Evolutionary conservation across 2,888 invertebrate species (phyloP), one percentile per base, ranked within the genome.

Genomic region (Ochropacha duplaris): DNA sequence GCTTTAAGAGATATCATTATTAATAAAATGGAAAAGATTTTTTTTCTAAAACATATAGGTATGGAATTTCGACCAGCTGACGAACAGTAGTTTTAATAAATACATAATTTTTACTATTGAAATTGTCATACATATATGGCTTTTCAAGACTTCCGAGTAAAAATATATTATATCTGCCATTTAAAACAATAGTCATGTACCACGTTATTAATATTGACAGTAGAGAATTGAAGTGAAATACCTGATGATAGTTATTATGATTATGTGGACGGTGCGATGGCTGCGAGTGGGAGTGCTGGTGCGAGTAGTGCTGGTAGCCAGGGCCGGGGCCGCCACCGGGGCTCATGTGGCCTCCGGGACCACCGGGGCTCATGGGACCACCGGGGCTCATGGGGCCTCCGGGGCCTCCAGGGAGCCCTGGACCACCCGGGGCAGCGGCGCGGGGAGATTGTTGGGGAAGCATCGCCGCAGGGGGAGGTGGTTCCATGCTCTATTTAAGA

Each of bases 251-350:
- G 61, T 62, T 69, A 59, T 71, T 70, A 62, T 72, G 74, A 31
- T 65, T 71, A 54, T 77, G 83, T 14, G 81, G 74, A 24, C 84
- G 75, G 64, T 87, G 87, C 58, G 82, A 64, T 57, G 88, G 90
- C 66, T 90, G 90, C 57, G 90, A 90, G 69, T 84, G 81, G 8
- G 91, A 88, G 79, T 92, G 92, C 52, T 91, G 85, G 83, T 92
- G 92, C 62, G 88, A 83, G 78, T 90, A 89, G 72, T 86, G 86
- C 57, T 19, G 31, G 31, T 52, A 52, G 19, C 70, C 68, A 28
- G 68, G 63, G 59, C 68, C 65, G 69, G 82, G 61, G 22, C 64
- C 59, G n/a, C 36, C 19, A 11, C 44, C 44, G 44, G 44, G 44
- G 44, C 44, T 44, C 44, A 44, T 44, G 44, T 16, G 44, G 16